Conservation (phyloP, 2,113 vertebrate species). For the Sprattus sprattus region DNA sequence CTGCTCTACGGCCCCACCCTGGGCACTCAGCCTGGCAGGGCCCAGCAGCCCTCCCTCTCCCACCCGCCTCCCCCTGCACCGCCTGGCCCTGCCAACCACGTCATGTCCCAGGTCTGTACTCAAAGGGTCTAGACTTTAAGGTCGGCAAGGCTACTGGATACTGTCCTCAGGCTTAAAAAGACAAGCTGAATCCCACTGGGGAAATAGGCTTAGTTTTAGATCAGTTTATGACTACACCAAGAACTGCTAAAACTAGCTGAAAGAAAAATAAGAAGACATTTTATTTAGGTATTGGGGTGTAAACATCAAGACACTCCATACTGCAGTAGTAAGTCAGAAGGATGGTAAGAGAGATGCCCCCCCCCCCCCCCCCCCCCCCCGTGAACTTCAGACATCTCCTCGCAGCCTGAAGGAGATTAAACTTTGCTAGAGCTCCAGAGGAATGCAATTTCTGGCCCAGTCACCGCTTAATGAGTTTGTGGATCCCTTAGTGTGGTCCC, state of each 20-base stretch:
- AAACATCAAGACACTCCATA: background rate
- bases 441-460: background rate
- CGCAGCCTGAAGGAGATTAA: background rate
- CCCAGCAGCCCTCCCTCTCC: conserved; percentile 60
- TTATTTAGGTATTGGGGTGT: background rate
- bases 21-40: conserved; percentile 81
- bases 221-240: background rate
- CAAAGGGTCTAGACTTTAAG: background rate
- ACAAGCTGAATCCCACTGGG: background rate
- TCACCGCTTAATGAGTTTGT: conserved; percentile 4
- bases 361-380: too few relatives aligned
- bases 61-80: conserved; percentile 58
- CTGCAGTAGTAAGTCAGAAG: background rate
- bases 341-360: background rate
- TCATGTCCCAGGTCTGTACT: conserved; percentile 86
- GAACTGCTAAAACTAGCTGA: background rate
- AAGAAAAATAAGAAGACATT: background rate
- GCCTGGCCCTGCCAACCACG: conserved; percentile 77
- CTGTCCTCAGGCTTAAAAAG: background rate
- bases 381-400: background rate
- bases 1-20: conserved; percentile 87
- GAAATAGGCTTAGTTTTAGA: background rate
- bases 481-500: conserved; percentile 44
- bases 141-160: background rate
- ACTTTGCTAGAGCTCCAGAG: background rate